Conservation (phyloP, 2,888 invertebrate genomes). For the Electrophaes corylata region DNA sequence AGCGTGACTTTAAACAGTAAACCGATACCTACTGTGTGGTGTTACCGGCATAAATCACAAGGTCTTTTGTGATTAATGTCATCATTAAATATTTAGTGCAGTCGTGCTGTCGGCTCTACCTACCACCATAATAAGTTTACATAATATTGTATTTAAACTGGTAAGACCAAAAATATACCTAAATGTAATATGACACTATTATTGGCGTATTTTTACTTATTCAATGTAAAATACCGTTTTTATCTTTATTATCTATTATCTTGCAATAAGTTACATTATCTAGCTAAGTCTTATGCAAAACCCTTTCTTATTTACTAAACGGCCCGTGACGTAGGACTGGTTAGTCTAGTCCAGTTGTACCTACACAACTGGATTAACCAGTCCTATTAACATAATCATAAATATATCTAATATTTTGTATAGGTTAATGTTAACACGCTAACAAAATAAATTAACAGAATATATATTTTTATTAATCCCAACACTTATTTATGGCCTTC, state of each 20-base stretch:
- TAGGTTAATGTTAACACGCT: not conserved
- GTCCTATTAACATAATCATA: slow-evolving; percentile 42
- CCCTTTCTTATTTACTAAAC: slow-evolving; percentile 43
- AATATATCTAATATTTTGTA: not conserved
- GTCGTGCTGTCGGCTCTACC: slow-evolving; percentile 37
- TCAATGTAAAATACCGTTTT: too few species aligned
- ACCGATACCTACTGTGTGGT: slow-evolving; percentile 52
- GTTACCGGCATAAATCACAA: slow-evolving; percentile 72
- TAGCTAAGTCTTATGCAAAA: not conserved
- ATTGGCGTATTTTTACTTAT: too few species aligned
- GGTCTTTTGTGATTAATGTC: slow-evolving; percentile 81
- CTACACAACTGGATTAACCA: slow-evolving; percentile 56
- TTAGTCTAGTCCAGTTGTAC: too few species aligned
- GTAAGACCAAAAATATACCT: too few species aligned
- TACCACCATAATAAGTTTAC: not conserved
- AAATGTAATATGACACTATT: too few species aligned
- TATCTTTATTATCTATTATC: not conserved
- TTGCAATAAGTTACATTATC: not conserved
- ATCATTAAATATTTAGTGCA: slow-evolving; percentile 80
- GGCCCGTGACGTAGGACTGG: slow-evolving; percentile 65
- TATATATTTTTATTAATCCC: not conserved
- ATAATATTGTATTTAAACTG: too few species aligned
- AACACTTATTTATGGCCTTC: not conserved
- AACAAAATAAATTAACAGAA: not conserved
- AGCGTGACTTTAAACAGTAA: slow-evolving; percentile 58